Base-by-base conservation (phyloP, 1,140 invertebrate genomes). In the Psix sp. region DNA sequence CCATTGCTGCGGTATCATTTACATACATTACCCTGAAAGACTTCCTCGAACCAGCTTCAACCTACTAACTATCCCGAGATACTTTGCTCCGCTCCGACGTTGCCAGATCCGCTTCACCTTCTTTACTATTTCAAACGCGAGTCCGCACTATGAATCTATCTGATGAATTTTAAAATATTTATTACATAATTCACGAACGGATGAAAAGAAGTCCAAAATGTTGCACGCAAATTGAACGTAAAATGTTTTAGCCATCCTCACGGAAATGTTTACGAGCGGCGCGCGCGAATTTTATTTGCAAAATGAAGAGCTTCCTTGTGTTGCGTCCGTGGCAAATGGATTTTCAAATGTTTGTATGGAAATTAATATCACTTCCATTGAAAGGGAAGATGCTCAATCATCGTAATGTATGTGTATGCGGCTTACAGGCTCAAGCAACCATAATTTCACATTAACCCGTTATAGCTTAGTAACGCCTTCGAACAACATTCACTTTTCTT, bases 11-110 rank as follows among this genome's bases (percentile, higher is more conserved):
- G 60, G 52, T 73, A 73, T 73, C 60, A 73, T 73, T 73, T 65
- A 73, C 68, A 65, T 65, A 63, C 67, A 71, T 71, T 63, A 63
- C 67, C 67, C 67, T 71, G 57, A 71, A 71, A 71, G 67, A 62
- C 66, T 70, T 70, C 56, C 56, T 70, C 56, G 66, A 70, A 62
- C 35, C 57, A 62, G 66, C 66, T 49, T 49, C 56, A 70, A 62
- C 66, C 59, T 72, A 72, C 68, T 65, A 52, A 39, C 52, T 59
- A 65, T 57, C 45, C 59, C 36, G 57, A 71, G 57, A 63, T 71
- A 45, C 67, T 71, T 63, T 57, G 51, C 43, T 52, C 29, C 49
- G 31, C 6, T 71, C 42, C 67, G 31, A 51, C 57, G 67, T 71
- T 71, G 67, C 57, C 67, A 71, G 56, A 71, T 71, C 67, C 56